A percentile compares a stretch with the other conserved stretches of the same genome.
Conservation (phyloP, 2,113 vertebrate species). For the Syngnathus scovelli region DNA sequence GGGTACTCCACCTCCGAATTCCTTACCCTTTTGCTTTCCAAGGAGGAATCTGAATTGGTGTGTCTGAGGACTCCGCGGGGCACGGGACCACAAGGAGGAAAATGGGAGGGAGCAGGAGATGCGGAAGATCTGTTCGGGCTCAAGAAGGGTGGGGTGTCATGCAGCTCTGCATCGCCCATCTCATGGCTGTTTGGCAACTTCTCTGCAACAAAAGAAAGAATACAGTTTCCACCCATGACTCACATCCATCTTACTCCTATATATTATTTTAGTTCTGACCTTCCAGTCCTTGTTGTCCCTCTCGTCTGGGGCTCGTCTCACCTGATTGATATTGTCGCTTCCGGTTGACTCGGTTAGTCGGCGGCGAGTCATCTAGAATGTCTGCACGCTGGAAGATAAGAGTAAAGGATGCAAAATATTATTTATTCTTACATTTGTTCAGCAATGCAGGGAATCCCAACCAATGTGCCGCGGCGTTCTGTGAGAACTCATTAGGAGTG, state of each 20-base stretch:
- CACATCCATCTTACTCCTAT: background rate
- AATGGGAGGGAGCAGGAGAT: constrained; percentile 9
- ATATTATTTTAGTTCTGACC: constrained; percentile 10
- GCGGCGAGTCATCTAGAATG: constrained; percentile 12
- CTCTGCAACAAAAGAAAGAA: constrained; percentile 13
- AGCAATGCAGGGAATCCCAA: background rate
- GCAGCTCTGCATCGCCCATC: constrained; percentile 28
- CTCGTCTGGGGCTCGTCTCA: background rate
- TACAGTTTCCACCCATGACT: background rate
- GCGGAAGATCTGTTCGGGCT: background rate
- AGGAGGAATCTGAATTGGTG: constrained; percentile 41
- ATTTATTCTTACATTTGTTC: background rate
- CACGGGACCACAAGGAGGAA: constrained; percentile 6
- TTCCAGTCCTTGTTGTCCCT: constrained; percentile 7
- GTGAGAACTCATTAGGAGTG: background rate
- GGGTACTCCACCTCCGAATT: background rate
- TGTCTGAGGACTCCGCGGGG: constrained; percentile 52
- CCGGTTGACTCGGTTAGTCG: constrained; percentile 47
- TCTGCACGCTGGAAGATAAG: constrained; percentile 32
- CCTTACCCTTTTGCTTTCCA: constrained; percentile 67
- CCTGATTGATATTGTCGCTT: constrained; percentile 55
- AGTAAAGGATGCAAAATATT: background rate
- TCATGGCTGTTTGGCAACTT: constrained; percentile 1
- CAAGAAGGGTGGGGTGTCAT: background rate
- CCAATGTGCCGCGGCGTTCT: background rate